Evolutionary conservation across 1,140 invertebrate genomes (phyloP), one percentile per base, ranked within the genome.

Genomic region (Choristoneura fumiferana): DNA sequence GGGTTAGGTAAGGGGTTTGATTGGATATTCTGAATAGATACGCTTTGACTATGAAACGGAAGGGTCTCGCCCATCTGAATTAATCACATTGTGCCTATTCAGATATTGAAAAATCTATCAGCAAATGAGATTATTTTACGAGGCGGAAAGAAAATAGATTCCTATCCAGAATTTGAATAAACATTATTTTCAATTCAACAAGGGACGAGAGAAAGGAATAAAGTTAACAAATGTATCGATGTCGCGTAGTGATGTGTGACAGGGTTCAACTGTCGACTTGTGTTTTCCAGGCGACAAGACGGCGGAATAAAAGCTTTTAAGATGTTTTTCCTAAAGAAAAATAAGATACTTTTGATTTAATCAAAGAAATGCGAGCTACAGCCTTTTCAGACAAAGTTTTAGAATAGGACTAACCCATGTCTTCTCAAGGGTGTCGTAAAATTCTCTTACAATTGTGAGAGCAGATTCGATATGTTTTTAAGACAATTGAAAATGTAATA

Each of bases 21-120:
- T 49, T 29, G 12, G 43, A 49, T 49, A 49, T 33, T 49, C 18
- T 29, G n/a, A 49, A 49, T 49, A 49, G 43, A 49, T 49, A 49
- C 12, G 43, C 43, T 33, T 49, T 49, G 43, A 33, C 43, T 29
- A 49, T 49, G 22, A 49, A 49, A 49, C 22, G 43, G 43, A 49
- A 49, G 43, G 43, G 43, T 33, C n/a, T 49, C 22, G 5, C 10
- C n/a, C 4, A 33, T 29, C 22, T 33, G 18, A 33, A 12, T 49
- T 49, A 33, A 49, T 49, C 18, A 33, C 3, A 29, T 49, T 29
- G 43, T 43, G 40, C 40, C 18, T 1, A 9, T 22, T 45, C 17
- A 22, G 40, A 18, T 45, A 49, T 33, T 49, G 17, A 49, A 49
- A 49, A 29, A 49, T 49, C 0, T 8, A 18, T 12, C 17, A n/a